Percentiles rank a stretch among this genome's conserved stretches.
Conservation (phyloP, 2,797 vertebrate species). For the Austrolebias charrua region DNA sequence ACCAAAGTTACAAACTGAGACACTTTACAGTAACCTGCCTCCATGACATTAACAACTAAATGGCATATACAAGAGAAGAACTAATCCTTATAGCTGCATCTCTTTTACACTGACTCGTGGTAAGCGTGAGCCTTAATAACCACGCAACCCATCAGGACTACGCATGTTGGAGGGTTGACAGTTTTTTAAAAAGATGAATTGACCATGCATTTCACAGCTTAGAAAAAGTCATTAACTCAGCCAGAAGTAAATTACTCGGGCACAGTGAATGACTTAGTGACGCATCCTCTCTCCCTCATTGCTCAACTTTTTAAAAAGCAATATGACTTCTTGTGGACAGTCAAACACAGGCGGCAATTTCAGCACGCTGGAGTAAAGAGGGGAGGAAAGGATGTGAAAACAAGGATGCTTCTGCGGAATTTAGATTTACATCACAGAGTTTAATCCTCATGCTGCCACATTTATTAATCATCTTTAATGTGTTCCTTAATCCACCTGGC, state of each 20-base stretch:
- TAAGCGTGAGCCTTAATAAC: conserved; percentile 33
- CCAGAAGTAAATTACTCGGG: conserved; percentile 59
- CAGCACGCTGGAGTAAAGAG: conserved; percentile 18
- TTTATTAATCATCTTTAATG: conserved; percentile 9
- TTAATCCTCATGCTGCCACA: not conserved
- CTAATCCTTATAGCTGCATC: conserved; percentile 14
- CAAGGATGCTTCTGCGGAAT: not conserved
- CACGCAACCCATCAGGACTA: conserved; percentile 37
- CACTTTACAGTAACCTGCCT: not conserved
- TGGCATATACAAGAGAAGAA: conserved; percentile 4
- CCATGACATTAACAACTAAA: not conserved
- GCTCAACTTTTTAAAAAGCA: conserved; percentile 41
- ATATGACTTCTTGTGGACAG: conserved; percentile 43
- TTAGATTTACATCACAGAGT: conserved; percentile 18
- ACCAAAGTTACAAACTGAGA: not conserved
- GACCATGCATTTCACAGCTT: conserved; percentile 57
- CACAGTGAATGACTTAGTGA: conserved; percentile 49
- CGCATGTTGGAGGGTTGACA: conserved; percentile 49
- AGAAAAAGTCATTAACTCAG: conserved; percentile 64
- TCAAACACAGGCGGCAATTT: conserved; percentile 19
- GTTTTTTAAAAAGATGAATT: conserved; percentile 52
- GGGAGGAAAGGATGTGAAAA: conserved; percentile 2
- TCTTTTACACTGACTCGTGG: conserved; percentile 18
- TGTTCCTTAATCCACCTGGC: not conserved
- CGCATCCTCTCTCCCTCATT: conserved; percentile 3